phyloP scores from a whole-genome alignment of 2,797 vertebrate genomes.

The Eulemur coronatus region DNA sequence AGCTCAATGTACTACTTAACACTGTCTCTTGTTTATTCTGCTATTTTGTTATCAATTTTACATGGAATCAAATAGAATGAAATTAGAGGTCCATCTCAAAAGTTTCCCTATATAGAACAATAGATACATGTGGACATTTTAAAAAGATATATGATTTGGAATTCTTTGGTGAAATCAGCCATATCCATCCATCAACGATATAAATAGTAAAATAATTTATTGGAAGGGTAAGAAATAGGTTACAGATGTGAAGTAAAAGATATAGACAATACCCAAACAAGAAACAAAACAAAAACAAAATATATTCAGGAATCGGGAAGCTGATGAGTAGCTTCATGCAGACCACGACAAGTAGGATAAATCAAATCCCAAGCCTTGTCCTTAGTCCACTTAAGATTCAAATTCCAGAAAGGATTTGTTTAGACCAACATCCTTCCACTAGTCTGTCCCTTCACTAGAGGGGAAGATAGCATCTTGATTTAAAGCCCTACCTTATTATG shows the following conservation, averaged over 20 bases:
- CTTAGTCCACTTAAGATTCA: neutral
- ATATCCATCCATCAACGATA: neutral
- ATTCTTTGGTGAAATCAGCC: neutral
- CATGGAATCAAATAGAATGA: neutral
- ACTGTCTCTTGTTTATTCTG: neutral
- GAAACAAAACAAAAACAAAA: neutral
- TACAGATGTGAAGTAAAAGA: neutral
- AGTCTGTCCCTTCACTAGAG: neutral
- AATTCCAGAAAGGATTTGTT: neutral
- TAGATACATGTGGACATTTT: neutral
- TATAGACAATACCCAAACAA: neutral
- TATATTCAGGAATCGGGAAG: neutral
- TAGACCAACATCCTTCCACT: rapidly evolving
- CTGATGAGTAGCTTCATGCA: neutral
- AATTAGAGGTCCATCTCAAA: neutral
- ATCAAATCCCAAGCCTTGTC: neutral
- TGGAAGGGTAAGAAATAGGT: neutral
- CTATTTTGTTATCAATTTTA: neutral
- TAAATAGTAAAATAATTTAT: neutral
- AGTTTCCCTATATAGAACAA: neutral
- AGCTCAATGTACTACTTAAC: neutral
- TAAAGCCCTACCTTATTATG: neutral
- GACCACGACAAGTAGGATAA: neutral
- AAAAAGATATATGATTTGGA: neutral
- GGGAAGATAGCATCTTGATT: neutral